phyloP scores from a whole-genome alignment of 1,140 invertebrate genomes.

The Drosophila novamexicana region DNA sequence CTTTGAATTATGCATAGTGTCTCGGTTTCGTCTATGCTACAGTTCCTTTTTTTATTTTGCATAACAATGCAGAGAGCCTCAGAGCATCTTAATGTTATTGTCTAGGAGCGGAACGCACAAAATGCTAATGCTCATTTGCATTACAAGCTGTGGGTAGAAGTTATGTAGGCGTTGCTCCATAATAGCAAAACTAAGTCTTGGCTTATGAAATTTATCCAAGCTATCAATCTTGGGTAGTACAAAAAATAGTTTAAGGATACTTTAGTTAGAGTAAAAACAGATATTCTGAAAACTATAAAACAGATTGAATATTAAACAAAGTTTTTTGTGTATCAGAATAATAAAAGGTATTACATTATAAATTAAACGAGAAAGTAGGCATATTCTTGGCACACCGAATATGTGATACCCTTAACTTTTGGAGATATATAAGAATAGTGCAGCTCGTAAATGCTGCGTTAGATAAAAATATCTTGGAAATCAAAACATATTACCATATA shows the following conservation, averaged over 20 bases:
- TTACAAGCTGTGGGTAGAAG: slow-evolving; percentile 59
- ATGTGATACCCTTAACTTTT: too few relatives aligned
- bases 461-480: too few relatives aligned
- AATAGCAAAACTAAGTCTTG: slow-evolving; percentile 20
- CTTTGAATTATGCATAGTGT: slow-evolving; percentile 73
- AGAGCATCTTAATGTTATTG: slow-evolving; percentile 64
- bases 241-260: background rate
- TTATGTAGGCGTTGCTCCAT: slow-evolving; percentile 54
- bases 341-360: too few relatives aligned
- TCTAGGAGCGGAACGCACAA: slow-evolving; percentile 46
- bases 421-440: too few relatives aligned
- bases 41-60: slow-evolving; percentile 37
- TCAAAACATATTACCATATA: too few relatives aligned
- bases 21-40: slow-evolving; percentile 49
- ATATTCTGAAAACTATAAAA: background rate
- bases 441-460: too few relatives aligned
- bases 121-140: slow-evolving; percentile 77
- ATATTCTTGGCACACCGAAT: too few relatives aligned
- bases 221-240: background rate
- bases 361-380: too few relatives aligned
- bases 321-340: too few relatives aligned
- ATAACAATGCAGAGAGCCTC: slow-evolving; percentile 59
- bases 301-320: too few relatives aligned
- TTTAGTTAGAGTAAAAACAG: background rate
- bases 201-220: slow-evolving; percentile 13